phyloP scores from a whole-genome alignment of 2,888 invertebrate genomes.

The Nomada ferruginata region DNA sequence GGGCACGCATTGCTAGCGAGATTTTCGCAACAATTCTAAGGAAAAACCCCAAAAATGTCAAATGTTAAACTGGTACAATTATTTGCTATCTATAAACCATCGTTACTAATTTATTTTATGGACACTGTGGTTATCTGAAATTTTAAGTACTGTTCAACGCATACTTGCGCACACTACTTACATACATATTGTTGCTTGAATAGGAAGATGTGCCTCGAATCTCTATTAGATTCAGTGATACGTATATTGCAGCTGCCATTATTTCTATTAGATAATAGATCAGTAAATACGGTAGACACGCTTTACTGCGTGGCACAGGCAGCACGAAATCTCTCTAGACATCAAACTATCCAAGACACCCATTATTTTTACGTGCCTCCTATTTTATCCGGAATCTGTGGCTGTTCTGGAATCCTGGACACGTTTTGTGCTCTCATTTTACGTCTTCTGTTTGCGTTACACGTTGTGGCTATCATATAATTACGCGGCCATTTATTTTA shows the following conservation, averaged over 20 bases:
- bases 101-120: neutral
- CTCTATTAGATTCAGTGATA: constrained; percentile 16
- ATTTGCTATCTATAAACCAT: too few relatives aligned
- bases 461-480: neutral
- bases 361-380: constrained; percentile 15
- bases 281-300: constrained; percentile 64
- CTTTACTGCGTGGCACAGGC: constrained; percentile 56
- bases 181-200: neutral
- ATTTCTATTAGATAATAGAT: constrained; percentile 74
- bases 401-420: constrained; percentile 13
- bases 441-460: neutral
- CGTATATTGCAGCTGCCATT: constrained; percentile 52
- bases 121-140: too few relatives aligned
- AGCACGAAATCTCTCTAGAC: constrained; percentile 35
- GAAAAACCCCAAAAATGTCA: neutral
- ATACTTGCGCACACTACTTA: too few relatives aligned
- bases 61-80: neutral
- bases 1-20: neutral
- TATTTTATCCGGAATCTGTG: constrained; percentile 20
- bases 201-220: neutral
- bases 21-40: neutral
- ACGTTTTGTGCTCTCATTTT: constrained; percentile 19
- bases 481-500: constrained; percentile 3
- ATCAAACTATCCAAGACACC: constrained; percentile 16
- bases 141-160: too few relatives aligned